These are phyloP conservation scores for Euphydryas editha DNA, from an alignment of 2,888 invertebrate species.

Conservation along the genomic window DNA sequence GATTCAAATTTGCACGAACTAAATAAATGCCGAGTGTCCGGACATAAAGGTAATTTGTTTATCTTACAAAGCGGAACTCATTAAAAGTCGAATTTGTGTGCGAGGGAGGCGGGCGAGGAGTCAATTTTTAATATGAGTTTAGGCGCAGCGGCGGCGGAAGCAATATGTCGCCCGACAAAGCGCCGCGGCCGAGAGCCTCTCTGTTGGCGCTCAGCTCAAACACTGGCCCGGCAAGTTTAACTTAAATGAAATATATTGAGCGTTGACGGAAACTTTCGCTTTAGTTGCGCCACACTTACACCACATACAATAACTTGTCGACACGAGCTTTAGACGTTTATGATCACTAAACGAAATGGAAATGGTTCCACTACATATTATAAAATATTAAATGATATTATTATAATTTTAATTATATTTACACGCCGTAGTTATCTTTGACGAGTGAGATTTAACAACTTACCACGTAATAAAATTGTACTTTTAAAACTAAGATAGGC, in stretches of 20 bases:
- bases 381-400: too few species aligned
- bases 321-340: neutral
- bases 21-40: slow-evolving; percentile 32
- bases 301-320: neutral
- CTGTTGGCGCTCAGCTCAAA: slow-evolving; percentile 4
- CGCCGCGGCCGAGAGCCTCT: slow-evolving; percentile 19
- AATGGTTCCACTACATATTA: neutral
- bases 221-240: slow-evolving; percentile 15
- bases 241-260: neutral
- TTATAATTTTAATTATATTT: too few species aligned
- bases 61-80: slow-evolving; percentile 57
- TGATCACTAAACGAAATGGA: neutral
- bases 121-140: slow-evolving; percentile 47
- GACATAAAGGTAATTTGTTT: slow-evolving; percentile 54
- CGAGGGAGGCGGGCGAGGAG: slow-evolving; percentile 30
- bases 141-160: slow-evolving; percentile 37
- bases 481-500: too few species aligned
- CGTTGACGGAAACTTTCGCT: slow-evolving; percentile 1
- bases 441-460: too few species aligned
- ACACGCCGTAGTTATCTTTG: too few species aligned
- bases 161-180: slow-evolving; percentile 48
- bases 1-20: slow-evolving; percentile 28
- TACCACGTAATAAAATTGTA: too few species aligned
- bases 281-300: neutral
- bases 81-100: slow-evolving; percentile 52